Evolutionary conservation across 2,113 vertebrate species (phyloP), one percentile per base, ranked within the genome.

Genomic region (Atlantisia rogersi): DNA sequence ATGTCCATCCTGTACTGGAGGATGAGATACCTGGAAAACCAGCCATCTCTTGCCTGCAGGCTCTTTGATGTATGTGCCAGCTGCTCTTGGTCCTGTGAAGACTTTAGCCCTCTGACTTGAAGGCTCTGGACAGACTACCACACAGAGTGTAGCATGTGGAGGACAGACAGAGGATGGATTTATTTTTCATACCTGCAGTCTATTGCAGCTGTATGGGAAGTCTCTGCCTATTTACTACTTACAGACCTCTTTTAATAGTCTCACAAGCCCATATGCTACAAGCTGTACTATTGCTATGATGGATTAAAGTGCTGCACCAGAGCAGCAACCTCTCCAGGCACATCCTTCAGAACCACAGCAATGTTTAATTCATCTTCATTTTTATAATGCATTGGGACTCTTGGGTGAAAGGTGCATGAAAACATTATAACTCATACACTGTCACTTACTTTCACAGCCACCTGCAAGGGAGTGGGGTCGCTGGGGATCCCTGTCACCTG

Each of bases 401-500:
- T 69, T 25, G 78, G 77, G 92, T 85, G 53, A 93, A 94, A 88
- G 63, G 81, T 59, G 92, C 70, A 92, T 83, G 67, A 96, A 94
- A 94, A 56, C 92, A 64, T 35, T 74, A 77, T 80, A 93, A 90
- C 86, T 95, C 60, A 80, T 73, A 77, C 86, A 93, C 82, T 77
- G 42, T 87, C 87, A 97, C 98, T 98, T 97, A 99, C 99, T 99
- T 99, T 99, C 48, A 99, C 99, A 40, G 99, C 99, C 96, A 99
- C 99, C 93, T 99, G 99, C 95, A 99, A 98, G 58, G 99, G 99
- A 94, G 98, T 99, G 4, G 98, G 98, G 95, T 99, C 99, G 5
- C 97, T 99, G 82, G 99, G 98, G 88, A 98, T 99, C 63, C 99
- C 98, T 81, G 99, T 97, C 37, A 99, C 99, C 95, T 99, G 98